These are phyloP conservation scores for Laterallus jamaicensis DNA, from an alignment of 2,113 vertebrate species.

Conservation along the genomic window DNA sequence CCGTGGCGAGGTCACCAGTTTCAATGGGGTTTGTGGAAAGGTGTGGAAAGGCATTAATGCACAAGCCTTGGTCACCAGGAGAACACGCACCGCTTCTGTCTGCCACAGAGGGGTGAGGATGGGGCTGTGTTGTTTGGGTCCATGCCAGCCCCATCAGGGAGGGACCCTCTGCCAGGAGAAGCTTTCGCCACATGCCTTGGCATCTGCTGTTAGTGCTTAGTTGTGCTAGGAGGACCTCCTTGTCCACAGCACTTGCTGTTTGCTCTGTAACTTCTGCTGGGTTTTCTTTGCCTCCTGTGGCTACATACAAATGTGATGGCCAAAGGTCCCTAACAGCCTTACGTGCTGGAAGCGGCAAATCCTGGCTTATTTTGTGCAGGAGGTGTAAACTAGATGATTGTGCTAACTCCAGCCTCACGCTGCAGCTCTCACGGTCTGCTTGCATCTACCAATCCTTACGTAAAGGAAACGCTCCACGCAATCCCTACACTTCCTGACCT, in stretches of 20 bases:
- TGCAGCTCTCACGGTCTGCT: not conserved
- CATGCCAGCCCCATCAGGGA: not conserved
- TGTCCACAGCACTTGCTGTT: not conserved
- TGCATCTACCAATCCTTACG: not conserved
- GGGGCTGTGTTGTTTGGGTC: fast-evolving
- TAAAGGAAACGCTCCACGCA: not conserved
- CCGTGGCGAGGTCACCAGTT: not conserved
- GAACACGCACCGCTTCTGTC: not conserved
- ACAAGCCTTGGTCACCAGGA: not conserved
- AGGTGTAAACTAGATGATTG: not conserved
- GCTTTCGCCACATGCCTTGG: not conserved
- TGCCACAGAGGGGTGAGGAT: not conserved
- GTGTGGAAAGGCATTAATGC: not conserved
- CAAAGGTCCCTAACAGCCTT: not conserved
- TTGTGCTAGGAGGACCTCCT: not conserved
- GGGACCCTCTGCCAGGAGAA: not conserved
- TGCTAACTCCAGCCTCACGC: not conserved
- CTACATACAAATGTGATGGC: not conserved
- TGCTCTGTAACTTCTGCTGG: not conserved
- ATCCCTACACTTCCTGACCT: not conserved
- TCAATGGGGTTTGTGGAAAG: not conserved
- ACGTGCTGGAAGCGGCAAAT: not conserved
- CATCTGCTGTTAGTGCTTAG: not conserved
- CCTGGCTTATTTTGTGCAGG: not conserved
- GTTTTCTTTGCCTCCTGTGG: not conserved